These are phyloP conservation scores for Hyalella azteca DNA, from an alignment of 2,888 invertebrate species.

Conservation along the genomic window DNA sequence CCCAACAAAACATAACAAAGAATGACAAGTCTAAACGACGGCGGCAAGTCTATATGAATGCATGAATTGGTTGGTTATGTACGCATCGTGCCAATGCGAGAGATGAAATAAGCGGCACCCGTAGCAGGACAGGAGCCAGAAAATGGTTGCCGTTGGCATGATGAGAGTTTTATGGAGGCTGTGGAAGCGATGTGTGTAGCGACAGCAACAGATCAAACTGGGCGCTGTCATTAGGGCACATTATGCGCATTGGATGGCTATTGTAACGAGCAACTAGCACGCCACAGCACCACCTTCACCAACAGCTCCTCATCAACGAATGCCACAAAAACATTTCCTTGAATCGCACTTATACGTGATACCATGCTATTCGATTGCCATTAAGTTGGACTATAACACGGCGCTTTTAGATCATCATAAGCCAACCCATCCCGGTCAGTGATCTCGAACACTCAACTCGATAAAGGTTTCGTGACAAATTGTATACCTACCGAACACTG, in stretches of 20 bases:
- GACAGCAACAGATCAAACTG: constrained; percentile 33
- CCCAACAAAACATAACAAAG: background rate
- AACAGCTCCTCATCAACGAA: constrained; percentile 3
- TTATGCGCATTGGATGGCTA: constrained; percentile 35
- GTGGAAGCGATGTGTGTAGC: background rate
- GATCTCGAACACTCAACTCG: no score
- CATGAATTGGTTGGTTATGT: background rate
- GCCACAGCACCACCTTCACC: constrained; percentile 9
- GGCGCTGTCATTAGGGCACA: constrained; percentile 34
- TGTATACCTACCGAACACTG: no score
- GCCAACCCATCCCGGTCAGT: constrained; percentile 10
- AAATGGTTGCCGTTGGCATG: no score
- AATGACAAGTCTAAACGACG: background rate
- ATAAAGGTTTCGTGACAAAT: no score
- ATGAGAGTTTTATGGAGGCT: constrained; percentile 5
- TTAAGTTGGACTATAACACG: constrained; percentile 3
- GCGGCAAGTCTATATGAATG: background rate
- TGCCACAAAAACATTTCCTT: background rate
- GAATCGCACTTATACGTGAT: constrained; percentile 7
- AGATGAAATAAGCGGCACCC: background rate
- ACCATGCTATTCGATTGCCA: constrained; percentile 3
- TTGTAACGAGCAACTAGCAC: constrained; percentile 24
- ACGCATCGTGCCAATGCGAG: background rate
- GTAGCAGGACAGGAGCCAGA: background rate
- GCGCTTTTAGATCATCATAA: background rate